Percentiles rank a stretch among this genome's conserved stretches.
These are phyloP conservation scores for Stenoptilia bipunctidactyla DNA, from an alignment of 2,888 invertebrate genomes.

Conservation along the genomic window DNA sequence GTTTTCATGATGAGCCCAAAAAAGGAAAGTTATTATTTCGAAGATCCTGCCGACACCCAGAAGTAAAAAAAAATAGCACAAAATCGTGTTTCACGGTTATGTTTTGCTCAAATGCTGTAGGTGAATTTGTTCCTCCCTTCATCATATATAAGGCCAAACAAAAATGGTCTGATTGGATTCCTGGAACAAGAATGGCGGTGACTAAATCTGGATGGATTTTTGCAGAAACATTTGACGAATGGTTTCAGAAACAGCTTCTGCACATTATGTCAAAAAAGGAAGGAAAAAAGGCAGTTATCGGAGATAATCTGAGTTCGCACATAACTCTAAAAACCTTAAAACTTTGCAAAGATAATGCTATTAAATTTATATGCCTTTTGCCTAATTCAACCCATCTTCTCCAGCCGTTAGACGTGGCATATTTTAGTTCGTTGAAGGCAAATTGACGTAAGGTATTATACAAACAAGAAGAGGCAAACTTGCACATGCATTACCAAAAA, in stretches of 20 bases:
- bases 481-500: constrained; percentile 9
- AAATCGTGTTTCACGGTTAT: too few relatives aligned
- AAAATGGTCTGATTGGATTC: constrained; percentile 18
- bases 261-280: too few relatives aligned
- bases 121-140: constrained; percentile 17
- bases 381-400: constrained; percentile 11
- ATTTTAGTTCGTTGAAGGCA: constrained; percentile 10
- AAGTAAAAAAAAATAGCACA: constrained; percentile 16
- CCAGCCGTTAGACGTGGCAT: constrained; percentile 14
- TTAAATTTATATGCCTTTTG: constrained; percentile 7
- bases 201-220: too few relatives aligned
- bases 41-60: constrained; percentile 15
- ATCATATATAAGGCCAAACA: constrained; percentile 19
- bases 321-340: too few relatives aligned
- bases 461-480: constrained; percentile 10
- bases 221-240: too few relatives aligned
- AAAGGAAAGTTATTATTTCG: constrained; percentile 9
- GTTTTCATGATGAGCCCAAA: not conserved
- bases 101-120: too few relatives aligned
- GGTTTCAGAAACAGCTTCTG: too few relatives aligned
- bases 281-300: too few relatives aligned
- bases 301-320: too few relatives aligned
- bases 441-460: constrained; percentile 9
- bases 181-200: constrained; percentile 15
- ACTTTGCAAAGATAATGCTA: constrained; percentile 12